Percentiles rank a stretch among this genome's conserved stretches.
Evolutionary conservation across 2,888 invertebrate species (phyloP).

Genomic region (Cantharis rufa): DNA sequence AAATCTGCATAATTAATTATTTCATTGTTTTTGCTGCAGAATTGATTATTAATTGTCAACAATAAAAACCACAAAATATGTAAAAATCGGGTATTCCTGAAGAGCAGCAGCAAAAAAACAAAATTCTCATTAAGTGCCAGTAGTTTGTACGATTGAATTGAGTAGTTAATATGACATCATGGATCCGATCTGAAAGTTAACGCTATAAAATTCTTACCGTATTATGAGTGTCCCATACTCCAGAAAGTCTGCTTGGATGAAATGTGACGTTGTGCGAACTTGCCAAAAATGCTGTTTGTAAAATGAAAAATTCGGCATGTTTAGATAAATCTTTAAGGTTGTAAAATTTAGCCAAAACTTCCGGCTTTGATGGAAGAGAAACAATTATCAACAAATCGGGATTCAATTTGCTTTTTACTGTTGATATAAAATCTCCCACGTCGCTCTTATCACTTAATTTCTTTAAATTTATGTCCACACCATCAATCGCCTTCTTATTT

Average conservation of each 20-base stretch:
- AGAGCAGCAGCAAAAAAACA: neutral
- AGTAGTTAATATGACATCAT: neutral
- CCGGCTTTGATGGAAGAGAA: constrained; percentile 67
- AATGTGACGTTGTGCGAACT: constrained; percentile 70
- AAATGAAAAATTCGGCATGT: constrained; percentile 68
- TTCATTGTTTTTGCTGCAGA: neutral
- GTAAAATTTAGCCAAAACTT: constrained; percentile 71
- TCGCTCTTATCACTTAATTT: constrained; percentile 50
- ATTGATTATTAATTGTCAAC: neutral
- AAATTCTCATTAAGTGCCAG: neutral
- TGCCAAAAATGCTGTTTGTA: constrained; percentile 70
- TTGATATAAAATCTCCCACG: constrained; percentile 60
- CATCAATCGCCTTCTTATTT: constrained; percentile 49
- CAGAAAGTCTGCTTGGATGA: constrained; percentile 75
- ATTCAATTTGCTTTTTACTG: constrained; percentile 55
- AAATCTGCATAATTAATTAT: neutral
- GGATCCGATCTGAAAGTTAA: neutral
- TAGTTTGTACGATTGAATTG: neutral
- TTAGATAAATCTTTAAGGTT: constrained; percentile 69
- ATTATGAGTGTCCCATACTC: constrained; percentile 77
- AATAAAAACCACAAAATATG: neutral
- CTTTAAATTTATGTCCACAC: constrained; percentile 49
- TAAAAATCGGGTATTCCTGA: neutral
- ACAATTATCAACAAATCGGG: constrained; percentile 63
- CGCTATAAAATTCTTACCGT: constrained; percentile 60